These are phyloP conservation scores for Xiphophorus birchmanni DNA, from an alignment of 2,797 vertebrate species.

Conservation along the genomic window DNA sequence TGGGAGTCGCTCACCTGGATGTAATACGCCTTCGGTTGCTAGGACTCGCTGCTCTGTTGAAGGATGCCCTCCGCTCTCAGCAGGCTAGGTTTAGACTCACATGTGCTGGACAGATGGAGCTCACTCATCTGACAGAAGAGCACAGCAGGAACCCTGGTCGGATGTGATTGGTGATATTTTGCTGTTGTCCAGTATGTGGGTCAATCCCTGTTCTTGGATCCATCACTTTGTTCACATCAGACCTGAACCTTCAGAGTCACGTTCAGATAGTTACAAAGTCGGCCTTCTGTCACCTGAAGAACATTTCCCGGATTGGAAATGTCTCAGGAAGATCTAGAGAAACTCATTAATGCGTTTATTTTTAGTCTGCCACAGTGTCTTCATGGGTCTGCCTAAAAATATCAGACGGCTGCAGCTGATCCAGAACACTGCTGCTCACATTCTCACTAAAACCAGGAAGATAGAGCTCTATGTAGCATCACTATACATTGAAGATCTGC, in stretches of 20 bases:
- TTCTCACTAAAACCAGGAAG: too few species aligned
- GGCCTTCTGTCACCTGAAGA: too few species aligned
- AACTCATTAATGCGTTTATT: too few species aligned
- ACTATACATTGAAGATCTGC: too few species aligned
- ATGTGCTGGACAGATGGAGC: constrained; percentile 61
- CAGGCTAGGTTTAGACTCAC: constrained; percentile 36
- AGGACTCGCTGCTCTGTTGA: constrained; percentile 27
- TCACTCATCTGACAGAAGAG: constrained; percentile 23
- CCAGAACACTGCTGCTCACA: too few species aligned
- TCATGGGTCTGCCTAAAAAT: too few species aligned
- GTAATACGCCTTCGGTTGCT: constrained; percentile 53
- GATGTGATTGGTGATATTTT: constrained; percentile 7
- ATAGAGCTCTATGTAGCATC: too few species aligned
- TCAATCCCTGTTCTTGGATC: neutral
- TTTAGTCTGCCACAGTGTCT: too few species aligned
- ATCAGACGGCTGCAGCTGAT: too few species aligned
- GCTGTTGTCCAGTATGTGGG: neutral
- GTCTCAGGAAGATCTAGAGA: too few species aligned
- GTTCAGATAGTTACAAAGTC: too few species aligned
- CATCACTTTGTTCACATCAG: neutral
- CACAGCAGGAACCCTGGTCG: constrained; percentile 29
- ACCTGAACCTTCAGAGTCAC: neutral
- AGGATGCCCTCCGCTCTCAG: constrained; percentile 17
- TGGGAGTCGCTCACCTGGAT: constrained; percentile 60
- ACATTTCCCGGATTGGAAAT: too few species aligned